Conservation (phyloP, 2,888 invertebrate genomes). For the Catocala fraxini region DNA sequence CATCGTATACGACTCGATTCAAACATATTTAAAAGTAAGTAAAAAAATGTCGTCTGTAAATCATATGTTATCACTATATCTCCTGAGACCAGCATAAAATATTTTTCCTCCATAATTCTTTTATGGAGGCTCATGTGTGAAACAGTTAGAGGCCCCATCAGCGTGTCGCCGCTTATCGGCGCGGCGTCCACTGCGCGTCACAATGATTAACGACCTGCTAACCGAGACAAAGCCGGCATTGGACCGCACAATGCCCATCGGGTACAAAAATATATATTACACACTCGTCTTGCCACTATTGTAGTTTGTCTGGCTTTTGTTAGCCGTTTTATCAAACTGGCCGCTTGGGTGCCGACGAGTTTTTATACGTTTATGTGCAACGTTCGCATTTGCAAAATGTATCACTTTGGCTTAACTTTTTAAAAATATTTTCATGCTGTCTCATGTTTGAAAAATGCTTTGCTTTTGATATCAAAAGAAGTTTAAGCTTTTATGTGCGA, state of each 20-base stretch:
- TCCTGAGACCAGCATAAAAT: slow-evolving; percentile 27
- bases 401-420: slow-evolving; percentile 26
- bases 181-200: slow-evolving; percentile 61
- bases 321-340: slow-evolving; percentile 48
- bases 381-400: slow-evolving; percentile 31
- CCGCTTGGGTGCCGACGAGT: slow-evolving; percentile 33
- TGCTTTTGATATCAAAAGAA: slow-evolving; percentile 1
- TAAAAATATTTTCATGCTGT: slow-evolving; percentile 18
- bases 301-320: slow-evolving; percentile 63
- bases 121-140: slow-evolving; percentile 29
- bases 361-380: slow-evolving; percentile 37
- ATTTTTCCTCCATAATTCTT: slow-evolving; percentile 33
- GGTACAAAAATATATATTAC: slow-evolving; percentile 59
- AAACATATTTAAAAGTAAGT: too few relatives aligned
- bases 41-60: slow-evolving; percentile 23
- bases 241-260: slow-evolving; percentile 52
- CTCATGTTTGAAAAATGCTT: slow-evolving; percentile 10
- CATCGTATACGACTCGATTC: background rate
- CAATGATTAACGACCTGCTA: slow-evolving; percentile 66
- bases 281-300: slow-evolving; percentile 55
- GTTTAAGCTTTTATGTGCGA: too few relatives aligned
- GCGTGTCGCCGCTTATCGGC: slow-evolving; percentile 60
- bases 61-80: slow-evolving; percentile 29
- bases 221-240: slow-evolving; percentile 64
- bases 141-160: slow-evolving; percentile 34